phyloP scores from a whole-genome alignment of 2,113 vertebrate species.

The Malurus melanocephalus region DNA sequence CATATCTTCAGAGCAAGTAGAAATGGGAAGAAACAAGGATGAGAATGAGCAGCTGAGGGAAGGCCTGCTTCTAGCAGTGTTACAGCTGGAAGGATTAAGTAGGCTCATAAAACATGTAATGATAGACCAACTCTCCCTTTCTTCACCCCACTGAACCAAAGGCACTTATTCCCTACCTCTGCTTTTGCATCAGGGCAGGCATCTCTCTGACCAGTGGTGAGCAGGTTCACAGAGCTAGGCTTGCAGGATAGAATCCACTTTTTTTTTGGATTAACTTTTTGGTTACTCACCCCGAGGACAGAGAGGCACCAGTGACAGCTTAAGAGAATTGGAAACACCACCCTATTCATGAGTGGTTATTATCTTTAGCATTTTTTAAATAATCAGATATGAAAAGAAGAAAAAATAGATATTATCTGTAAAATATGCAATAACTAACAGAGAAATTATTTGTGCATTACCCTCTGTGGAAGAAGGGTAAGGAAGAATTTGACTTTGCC shows the following conservation, averaged over 20 bases:
- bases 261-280: not conserved
- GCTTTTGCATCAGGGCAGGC: not conserved
- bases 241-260: not conserved
- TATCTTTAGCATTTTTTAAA: not conserved
- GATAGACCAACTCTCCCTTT: not conserved
- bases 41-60: not conserved
- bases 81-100: not conserved
- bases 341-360: not conserved
- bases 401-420: not conserved
- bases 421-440: not conserved
- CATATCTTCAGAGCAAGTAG: not conserved
- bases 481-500: not conserved
- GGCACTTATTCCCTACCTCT: not conserved
- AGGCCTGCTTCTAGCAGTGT: not conserved
- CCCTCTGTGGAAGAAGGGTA: not conserved
- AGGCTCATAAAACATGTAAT: not conserved
- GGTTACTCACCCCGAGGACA: not conserved
- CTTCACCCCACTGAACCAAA: not conserved
- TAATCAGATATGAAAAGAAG: not conserved
- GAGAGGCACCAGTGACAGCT: not conserved
- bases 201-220: not conserved
- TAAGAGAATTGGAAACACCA: not conserved
- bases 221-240: not conserved
- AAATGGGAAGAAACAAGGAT: not conserved
- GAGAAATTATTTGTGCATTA: not conserved